Evolutionary conservation across 2,888 invertebrate species (phyloP), one percentile per base, ranked within the genome.

Genomic region (Tubulanus polymorphus): DNA sequence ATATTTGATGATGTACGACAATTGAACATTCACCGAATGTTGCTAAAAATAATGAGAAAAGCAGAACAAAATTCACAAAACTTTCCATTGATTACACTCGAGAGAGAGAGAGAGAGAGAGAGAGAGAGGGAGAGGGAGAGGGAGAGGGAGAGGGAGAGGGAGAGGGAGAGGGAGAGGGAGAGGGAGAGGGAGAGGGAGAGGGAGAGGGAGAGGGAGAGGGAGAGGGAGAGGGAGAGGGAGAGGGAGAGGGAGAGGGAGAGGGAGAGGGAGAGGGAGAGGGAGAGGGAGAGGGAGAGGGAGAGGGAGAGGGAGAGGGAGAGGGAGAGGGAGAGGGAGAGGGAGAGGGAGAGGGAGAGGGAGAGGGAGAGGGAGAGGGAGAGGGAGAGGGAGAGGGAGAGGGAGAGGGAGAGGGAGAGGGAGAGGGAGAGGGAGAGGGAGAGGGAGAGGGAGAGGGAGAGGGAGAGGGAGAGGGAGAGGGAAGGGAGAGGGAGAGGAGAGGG

Each of bases 1-100:
- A 60, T 71, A 72, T 59, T 75, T 75, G 32, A 74, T 66, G 6
- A 61, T 66, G 57, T 74, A 74, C 56, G 70, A 64, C 35, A 67
- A 54, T 27, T 69, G 67, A 15, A 75, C 57, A 51, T 72, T 68
- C 29, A 66, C 67, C 54, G 66, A 66, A 49, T 69, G 67, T 55
- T 75, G 74, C 76, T 76, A 61, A 18, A 65, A 61, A 48, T 23
- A 46, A 29, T n/a, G 41, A 37, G 12, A 23, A 30, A 55, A 25
- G 18, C 48, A 26, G 35, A 15, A 35, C 12, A 12, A 15, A 15
- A 35, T 15, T 15, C n/a, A 15, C n/a, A n/a, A 15, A 15, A n/a
- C n/a, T n/a, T n/a, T n/a, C n/a, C n/a, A n/a, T n/a, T n/a, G n/a
- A n/a, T n/a, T n/a, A 37, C 20, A 10, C 27, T 1, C 15, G 37